Evolutionary conservation across 2,113 vertebrate species (phyloP), one percentile per base, ranked within the genome.

Genomic region (Eubucco bourcierii): DNA sequence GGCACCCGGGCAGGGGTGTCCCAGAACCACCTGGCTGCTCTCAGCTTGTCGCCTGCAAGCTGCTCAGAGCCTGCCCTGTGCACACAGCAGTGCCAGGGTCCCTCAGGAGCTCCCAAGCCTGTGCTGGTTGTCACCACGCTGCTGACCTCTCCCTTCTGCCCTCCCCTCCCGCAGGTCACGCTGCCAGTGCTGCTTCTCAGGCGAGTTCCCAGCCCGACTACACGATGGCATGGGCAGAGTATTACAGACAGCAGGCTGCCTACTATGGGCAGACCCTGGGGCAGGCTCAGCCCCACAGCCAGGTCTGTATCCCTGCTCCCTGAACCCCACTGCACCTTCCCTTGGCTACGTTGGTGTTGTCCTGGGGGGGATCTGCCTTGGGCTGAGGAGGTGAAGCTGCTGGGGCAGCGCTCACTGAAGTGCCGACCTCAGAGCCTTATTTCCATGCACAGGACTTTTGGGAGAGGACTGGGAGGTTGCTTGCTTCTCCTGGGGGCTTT

Each of bases 151-250:
- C 23, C 37, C 6, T 65, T 71, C 56, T 70, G 58, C 60, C 68
- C 84, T 55, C 25, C 90, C 39, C n/a, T n/a, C n/a, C 4, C 63
- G 7, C 95, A 99, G 99, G 98, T 96, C 99, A 99, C 28, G 97
- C 98, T 11, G 97, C 99, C 86, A 98, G 97, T 31, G 98, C 99
- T 27, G 98, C 97, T 71, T 98, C 99, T 94, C 99, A 99, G 98
- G 98, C 99, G 95, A 98, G 98, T 96, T 99, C 98, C 82, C 99
- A 98, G 65, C 98, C 99, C 4, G 99, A 99, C 97, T 99, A 99
- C 97, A 99, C 98, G 2, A 98, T 99, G 97, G 99, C 98, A 95
- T 99, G 99, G 99, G 98, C 99, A 17, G 99, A 99, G 94, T 99
- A 99, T 87, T 99, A 99, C 98, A 97, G 99, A 95, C 99, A 99